Evolutionary conservation across 2,797 vertebrate genomes (phyloP).

Genomic region (Chromis chromis): DNA sequence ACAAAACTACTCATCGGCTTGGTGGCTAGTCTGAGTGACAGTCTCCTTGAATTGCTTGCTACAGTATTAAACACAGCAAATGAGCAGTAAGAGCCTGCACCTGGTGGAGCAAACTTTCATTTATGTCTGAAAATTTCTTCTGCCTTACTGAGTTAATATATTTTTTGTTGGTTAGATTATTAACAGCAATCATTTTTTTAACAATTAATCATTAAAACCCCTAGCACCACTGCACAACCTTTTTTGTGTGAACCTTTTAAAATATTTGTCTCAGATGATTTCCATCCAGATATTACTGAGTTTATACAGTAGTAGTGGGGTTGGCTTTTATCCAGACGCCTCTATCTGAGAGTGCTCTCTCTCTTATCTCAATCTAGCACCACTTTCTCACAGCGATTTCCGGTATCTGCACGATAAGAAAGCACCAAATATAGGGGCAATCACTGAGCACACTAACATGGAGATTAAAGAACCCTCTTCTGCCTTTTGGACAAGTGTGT

Average conservation of each 20-base stretch:
- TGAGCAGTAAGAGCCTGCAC: no score
- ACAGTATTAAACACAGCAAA: no score
- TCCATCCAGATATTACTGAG: not conserved
- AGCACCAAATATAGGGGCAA: constrained; percentile 36
- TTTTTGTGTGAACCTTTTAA: not conserved
- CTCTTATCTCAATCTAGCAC: constrained; percentile 58
- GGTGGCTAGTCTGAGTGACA: no score
- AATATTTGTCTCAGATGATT: not conserved
- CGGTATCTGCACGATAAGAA: constrained; percentile 66
- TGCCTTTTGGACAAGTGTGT: constrained; percentile 16
- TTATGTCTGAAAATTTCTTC: no score
- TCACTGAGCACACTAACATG: constrained; percentile 37
- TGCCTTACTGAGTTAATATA: no score
- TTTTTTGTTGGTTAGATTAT: no score
- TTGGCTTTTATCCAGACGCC: constrained; percentile 51
- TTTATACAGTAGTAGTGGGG: not conserved
- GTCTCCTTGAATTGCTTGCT: no score
- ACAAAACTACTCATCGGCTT: no score
- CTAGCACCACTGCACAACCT: not conserved
- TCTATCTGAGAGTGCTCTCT: constrained; percentile 50
- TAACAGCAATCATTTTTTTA: no score
- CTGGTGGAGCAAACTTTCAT: no score
- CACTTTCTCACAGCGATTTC: constrained; percentile 70
- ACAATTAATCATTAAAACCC: no score
- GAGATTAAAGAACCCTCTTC: constrained; percentile 40